Conservation (phyloP, 2,888 invertebrate genomes). For the Dasysyrphus tricinctus region DNA sequence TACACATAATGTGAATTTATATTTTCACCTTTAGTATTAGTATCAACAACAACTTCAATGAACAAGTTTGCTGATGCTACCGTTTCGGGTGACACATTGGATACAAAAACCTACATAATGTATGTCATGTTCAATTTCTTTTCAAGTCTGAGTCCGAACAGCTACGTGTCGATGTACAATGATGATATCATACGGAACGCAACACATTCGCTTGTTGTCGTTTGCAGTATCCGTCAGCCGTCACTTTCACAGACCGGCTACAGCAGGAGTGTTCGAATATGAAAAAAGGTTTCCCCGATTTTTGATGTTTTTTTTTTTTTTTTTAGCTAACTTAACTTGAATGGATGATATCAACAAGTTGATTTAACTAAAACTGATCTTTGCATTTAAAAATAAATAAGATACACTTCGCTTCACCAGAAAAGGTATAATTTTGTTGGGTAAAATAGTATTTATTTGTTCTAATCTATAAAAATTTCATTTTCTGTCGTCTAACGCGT, state of each 20-base stretch:
- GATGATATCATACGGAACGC: conserved; percentile 57
- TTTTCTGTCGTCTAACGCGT: no score
- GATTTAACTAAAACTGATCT: conserved; percentile 31
- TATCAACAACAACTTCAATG: neutral
- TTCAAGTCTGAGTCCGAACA: neutral
- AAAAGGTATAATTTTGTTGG: neutral
- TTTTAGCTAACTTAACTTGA: conserved; percentile 9
- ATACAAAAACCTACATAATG: conserved; percentile 33
- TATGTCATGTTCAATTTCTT: conserved; percentile 34
- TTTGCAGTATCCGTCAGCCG: conserved; percentile 21
- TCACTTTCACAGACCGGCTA: conserved; percentile 37
- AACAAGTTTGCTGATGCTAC: conserved; percentile 40
- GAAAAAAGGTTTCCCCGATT: conserved; percentile 31
- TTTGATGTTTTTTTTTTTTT: neutral
- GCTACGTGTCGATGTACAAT: conserved; percentile 46
- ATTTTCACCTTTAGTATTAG: conserved; percentile 38
- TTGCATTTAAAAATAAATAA: conserved; percentile 10
- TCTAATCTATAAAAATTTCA: no score
- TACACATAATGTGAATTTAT: neutral
- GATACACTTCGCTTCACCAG: neutral
- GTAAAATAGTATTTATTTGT: neutral
- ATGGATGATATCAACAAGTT: conserved; percentile 42
- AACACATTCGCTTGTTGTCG: conserved; percentile 8
- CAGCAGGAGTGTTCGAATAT: neutral
- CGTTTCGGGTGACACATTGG: conserved; percentile 46